Conservation (phyloP, 1,140 invertebrate species). For the Nephila pilipes region DNA sequence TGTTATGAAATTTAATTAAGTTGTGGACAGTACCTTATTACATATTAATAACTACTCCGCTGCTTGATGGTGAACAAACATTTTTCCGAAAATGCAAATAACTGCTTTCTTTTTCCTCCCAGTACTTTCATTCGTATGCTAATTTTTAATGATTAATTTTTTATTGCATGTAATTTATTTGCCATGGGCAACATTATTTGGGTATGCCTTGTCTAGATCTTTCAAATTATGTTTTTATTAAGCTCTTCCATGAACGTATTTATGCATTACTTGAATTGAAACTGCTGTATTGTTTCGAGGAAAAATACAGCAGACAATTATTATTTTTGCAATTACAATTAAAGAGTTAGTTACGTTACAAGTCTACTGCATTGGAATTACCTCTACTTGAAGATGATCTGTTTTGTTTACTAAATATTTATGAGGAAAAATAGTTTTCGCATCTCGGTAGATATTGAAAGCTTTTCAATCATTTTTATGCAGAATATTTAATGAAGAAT, state of each 20-base stretch:
- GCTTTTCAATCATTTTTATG: not conserved
- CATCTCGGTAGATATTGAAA: not conserved
- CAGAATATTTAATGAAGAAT: not conserved
- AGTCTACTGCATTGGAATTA: not conserved
- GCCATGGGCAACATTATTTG: not conserved
- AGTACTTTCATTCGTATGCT: conserved; percentile 16
- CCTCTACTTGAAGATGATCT: not conserved
- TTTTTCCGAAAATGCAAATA: conserved; percentile 48
- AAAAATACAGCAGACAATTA: not conserved
- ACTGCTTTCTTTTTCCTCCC: not conserved
- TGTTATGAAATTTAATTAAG: conserved; percentile 62
- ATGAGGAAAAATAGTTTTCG: not conserved
- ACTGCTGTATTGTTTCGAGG: not conserved
- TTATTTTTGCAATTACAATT: not conserved
- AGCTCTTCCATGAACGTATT: not conserved
- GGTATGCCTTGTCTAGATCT: not conserved
- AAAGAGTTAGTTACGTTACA: not conserved
- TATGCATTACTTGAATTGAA: not conserved
- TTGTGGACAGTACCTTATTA: conserved; percentile 44
- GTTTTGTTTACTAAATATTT: not conserved
- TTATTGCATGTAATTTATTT: conserved; percentile 37
- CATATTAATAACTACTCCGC: conserved; percentile 26
- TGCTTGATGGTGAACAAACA: conserved; percentile 18
- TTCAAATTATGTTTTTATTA: not conserved
- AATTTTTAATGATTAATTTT: conserved; percentile 54